Percentiles rank a stretch among this genome's conserved stretches.
These are phyloP conservation scores for Aspiorhynchus laticeps DNA, from an alignment of 2,113 vertebrate species.

Conservation along the genomic window DNA sequence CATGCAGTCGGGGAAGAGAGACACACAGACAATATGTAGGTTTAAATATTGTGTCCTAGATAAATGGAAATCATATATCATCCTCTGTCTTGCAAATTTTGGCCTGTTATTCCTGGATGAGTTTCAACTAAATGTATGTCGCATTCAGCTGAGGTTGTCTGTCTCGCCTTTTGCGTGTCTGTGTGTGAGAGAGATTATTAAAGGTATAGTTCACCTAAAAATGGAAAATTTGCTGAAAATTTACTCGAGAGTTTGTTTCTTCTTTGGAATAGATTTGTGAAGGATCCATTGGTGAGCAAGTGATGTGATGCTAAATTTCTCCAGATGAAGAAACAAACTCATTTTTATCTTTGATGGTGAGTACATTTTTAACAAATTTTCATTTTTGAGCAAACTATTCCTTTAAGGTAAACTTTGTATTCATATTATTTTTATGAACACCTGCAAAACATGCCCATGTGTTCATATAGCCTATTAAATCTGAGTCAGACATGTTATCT, in stretches of 20 bases:
- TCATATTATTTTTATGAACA: not conserved
- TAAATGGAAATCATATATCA: slow-evolving; percentile 47
- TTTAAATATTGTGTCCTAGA: slow-evolving; percentile 53
- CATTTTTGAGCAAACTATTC: not conserved
- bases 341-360: not conserved
- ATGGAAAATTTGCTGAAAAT: not conserved
- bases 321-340: not conserved
- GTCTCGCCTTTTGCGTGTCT: not conserved
- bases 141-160: not conserved
- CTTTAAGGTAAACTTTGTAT: not conserved
- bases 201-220: not conserved
- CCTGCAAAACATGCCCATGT: not conserved
- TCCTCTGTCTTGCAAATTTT: slow-evolving; percentile 20
- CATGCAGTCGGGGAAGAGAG: not conserved
- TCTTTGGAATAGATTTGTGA: not conserved
- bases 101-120: not conserved
- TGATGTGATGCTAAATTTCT: not conserved
- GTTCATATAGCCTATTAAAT: not conserved
- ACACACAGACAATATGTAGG: not conserved
- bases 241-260: not conserved
- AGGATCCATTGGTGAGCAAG: not conserved
- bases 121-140: slow-evolving; percentile 10
- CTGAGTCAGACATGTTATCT: not conserved
- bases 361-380: not conserved
- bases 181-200: not conserved